A percentile compares a stretch with the other conserved stretches of the same genome.
Evolutionary conservation across 2,888 invertebrate species (phyloP).

Genomic region (Oeneis ivallda): DNA sequence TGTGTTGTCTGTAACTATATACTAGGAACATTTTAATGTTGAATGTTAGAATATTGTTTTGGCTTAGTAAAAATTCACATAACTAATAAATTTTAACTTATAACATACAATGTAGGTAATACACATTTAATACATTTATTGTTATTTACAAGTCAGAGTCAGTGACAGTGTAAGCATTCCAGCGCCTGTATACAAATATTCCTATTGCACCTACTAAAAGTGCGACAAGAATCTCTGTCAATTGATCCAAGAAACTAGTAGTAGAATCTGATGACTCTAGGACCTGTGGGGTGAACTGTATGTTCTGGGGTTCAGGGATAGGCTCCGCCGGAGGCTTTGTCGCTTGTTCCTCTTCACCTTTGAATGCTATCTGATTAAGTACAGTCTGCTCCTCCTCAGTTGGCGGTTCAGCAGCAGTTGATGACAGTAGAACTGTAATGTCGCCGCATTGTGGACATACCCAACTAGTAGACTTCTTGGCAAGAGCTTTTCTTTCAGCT

Average conservation of each 20-base stretch:
- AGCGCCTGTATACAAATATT: constrained; percentile 73
- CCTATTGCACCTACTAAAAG: constrained; percentile 70
- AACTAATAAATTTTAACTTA: constrained; percentile 15
- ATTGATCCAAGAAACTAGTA: constrained; percentile 68
- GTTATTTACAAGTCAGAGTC: constrained; percentile 58
- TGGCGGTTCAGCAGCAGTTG: constrained; percentile 72
- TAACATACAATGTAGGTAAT: constrained; percentile 4
- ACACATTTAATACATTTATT: neutral
- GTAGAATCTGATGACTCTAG: constrained; percentile 66
- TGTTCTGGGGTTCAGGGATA: constrained; percentile 53
- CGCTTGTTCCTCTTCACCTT: constrained; percentile 73
- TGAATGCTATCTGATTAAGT: constrained; percentile 75
- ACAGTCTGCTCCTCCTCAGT: constrained; percentile 76
- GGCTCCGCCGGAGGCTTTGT: constrained; percentile 63
- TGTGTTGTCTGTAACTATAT: neutral
- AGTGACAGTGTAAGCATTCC: constrained; percentile 56
- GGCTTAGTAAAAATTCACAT: neutral
- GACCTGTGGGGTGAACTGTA: constrained; percentile 46
- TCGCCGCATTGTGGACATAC: constrained; percentile 71
- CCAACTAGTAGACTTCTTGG: constrained; percentile 84
- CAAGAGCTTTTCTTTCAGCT: constrained; percentile 90
- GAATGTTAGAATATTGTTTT: neutral
- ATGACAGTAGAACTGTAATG: constrained; percentile 64
- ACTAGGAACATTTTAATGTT: neutral
- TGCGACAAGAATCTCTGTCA: constrained; percentile 70